A percentile compares a stretch with the other conserved stretches of the same genome.
phyloP scores from a whole-genome alignment of 92 coral and sea anemone species.

The Paragorgia papillata region DNA sequence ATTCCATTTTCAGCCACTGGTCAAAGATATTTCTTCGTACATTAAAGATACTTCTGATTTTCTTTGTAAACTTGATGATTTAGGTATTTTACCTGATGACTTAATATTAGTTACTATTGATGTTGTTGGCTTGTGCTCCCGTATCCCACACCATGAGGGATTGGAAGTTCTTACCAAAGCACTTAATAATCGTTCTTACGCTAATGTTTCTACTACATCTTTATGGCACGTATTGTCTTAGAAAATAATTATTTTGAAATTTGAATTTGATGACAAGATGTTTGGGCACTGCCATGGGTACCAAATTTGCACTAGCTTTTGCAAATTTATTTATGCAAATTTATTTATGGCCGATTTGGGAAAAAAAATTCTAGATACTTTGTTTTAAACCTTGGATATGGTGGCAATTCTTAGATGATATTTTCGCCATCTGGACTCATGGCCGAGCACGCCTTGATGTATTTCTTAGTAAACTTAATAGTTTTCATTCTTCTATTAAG shows the following conservation, averaged over 20 bases:
- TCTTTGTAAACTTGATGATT: not conserved
- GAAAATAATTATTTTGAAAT: conserved; percentile 23
- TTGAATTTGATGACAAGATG: conserved; percentile 11
- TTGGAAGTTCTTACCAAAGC: not conserved
- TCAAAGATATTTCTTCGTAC: not conserved
- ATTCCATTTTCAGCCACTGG: not conserved
- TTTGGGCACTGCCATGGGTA: conserved; percentile 29
- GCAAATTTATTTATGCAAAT: no score
- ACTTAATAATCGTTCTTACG: not conserved
- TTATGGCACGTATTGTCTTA: not conserved
- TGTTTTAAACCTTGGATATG: no score
- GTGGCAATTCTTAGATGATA: no score
- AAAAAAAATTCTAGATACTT: no score
- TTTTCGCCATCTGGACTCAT: no score
- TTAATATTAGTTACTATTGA: not conserved
- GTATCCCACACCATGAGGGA: not conserved
- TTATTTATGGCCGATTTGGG: not conserved
- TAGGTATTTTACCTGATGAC: not conserved
- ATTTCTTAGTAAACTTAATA: no score
- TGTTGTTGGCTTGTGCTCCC: not conserved
- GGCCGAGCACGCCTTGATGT: no score
- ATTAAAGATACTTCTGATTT: not conserved
- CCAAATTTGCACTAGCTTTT: conserved; percentile 23
- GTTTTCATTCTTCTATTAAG: no score
- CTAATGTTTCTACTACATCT: not conserved